These are phyloP conservation scores for Cheilinus undulatus DNA, from an alignment of 2,113 vertebrate species.

Conservation along the genomic window DNA sequence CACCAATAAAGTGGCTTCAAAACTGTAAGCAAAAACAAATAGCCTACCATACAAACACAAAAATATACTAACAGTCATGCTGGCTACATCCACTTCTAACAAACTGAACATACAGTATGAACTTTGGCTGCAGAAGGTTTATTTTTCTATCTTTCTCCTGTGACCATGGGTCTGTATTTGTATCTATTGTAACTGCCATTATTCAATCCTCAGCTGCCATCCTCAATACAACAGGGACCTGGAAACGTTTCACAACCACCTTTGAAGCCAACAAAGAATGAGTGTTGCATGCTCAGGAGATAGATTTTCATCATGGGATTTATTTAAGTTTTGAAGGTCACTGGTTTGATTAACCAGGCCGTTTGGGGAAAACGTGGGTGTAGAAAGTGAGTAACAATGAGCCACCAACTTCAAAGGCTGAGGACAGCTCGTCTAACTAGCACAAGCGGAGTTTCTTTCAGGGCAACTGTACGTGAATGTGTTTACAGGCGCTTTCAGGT, in stretches of 20 bases:
- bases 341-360: background rate
- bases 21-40: too few relatives aligned
- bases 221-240: background rate
- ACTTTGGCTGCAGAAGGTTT: background rate
- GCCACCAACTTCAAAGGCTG: background rate
- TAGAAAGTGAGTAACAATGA: conserved; percentile 21
- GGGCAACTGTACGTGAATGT: background rate
- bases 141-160: background rate
- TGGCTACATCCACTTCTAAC: too few relatives aligned
- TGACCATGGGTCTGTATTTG: background rate
- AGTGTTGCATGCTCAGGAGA: background rate
- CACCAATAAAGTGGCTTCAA: too few relatives aligned
- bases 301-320: background rate
- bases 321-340: conserved; percentile 22
- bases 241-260: background rate
- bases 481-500: conserved; percentile 25
- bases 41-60: too few relatives aligned
- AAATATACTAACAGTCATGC: too few relatives aligned
- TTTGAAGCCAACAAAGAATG: background rate
- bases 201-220: background rate
- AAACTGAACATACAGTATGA: background rate
- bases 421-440: background rate
- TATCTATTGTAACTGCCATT: background rate
- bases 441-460: conserved; percentile 16
- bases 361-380: background rate